Evolutionary conservation across 1,140 invertebrate genomes (phyloP).

Genomic region (Ips typographus): DNA sequence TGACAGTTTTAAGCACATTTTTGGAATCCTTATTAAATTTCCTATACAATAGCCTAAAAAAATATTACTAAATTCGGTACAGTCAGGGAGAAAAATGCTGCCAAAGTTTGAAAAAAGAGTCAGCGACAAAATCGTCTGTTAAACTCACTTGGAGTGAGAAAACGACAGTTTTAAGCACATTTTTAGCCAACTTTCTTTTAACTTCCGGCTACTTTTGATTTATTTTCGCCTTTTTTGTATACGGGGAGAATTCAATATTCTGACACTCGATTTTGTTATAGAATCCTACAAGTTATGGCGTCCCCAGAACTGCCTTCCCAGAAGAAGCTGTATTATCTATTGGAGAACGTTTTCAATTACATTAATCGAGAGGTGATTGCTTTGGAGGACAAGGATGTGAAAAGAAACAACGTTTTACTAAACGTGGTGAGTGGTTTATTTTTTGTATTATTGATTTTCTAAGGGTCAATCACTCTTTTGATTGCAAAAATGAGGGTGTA

Average conservation of each 20-base stretch:
- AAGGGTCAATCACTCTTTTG: neutral
- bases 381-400: slow-evolving; percentile 35
- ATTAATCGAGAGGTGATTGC: slow-evolving; percentile 41
- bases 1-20: too few species aligned
- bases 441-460: too few species aligned
- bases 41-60: too few species aligned
- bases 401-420: slow-evolving; percentile 37
- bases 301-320: neutral
- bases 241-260: neutral
- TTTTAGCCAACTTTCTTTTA: neutral
- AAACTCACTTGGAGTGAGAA: too few species aligned
- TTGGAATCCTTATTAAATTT: too few species aligned
- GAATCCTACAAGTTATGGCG: too few species aligned
- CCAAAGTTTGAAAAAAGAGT: too few species aligned
- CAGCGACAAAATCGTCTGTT: too few species aligned
- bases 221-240: neutral
- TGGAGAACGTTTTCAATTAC: slow-evolving; percentile 42
- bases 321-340: slow-evolving; percentile 37
- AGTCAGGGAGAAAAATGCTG: too few species aligned
- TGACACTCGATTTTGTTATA: neutral
- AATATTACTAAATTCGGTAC: too few species aligned
- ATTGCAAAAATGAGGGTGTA: neutral
- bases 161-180: too few species aligned
- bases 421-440: slow-evolving; percentile 15
- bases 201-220: neutral